Percentiles rank a stretch among this genome's conserved stretches.
Evolutionary conservation across 2,797 vertebrate species (phyloP).

Genomic region (Megalops cyprinoides): DNA sequence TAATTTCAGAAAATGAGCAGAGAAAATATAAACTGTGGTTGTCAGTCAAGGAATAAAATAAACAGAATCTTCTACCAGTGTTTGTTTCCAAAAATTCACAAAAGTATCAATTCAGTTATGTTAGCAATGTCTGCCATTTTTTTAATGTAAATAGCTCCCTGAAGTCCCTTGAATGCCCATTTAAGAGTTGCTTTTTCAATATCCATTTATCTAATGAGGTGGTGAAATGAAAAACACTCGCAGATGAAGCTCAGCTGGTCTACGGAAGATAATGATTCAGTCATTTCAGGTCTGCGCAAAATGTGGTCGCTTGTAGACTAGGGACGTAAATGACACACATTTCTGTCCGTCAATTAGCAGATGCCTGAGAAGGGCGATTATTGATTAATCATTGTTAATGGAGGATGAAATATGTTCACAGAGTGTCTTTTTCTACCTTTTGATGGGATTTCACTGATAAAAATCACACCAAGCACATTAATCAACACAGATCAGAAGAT

Average conservation of each 20-base stretch:
- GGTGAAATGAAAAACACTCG: not conserved
- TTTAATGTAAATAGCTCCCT: slow-evolving; percentile 12
- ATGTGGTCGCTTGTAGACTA: no score
- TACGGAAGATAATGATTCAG: slow-evolving; percentile 1
- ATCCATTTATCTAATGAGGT: slow-evolving; percentile 3
- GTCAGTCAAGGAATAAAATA: not conserved
- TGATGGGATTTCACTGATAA: no score
- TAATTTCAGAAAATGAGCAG: not conserved
- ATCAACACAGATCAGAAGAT: no score
- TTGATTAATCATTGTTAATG: no score
- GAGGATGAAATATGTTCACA: no score
- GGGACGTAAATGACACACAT: no score
- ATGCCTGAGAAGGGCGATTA: no score
- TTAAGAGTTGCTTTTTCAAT: not conserved
- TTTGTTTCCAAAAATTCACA: no score
- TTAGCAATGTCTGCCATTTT: slow-evolving; percentile 13
- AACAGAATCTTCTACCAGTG: no score
- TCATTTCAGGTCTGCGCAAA: not conserved
- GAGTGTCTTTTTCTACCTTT: no score
- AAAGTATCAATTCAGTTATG: slow-evolving; percentile 9
- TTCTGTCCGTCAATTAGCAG: no score
- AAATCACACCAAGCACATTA: no score
- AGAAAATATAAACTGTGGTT: not conserved
- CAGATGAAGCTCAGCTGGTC: not conserved
- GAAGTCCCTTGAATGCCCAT: not conserved